Conservation (phyloP, 2,888 invertebrate species). For the Caenorhabditis sp. region DNA sequence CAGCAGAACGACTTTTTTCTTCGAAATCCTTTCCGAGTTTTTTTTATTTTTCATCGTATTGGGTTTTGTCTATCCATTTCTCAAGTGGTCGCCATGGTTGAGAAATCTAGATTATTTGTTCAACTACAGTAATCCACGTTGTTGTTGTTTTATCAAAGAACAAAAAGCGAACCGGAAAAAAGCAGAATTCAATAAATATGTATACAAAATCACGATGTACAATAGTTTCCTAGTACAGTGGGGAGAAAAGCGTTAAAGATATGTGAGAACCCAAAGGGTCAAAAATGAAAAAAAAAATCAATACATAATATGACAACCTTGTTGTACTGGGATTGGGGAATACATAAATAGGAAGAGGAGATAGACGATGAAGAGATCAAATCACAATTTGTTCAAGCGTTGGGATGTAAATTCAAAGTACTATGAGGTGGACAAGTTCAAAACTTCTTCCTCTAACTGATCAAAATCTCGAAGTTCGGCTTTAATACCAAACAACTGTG, state of each 20-base stretch:
- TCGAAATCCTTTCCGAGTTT: background rate
- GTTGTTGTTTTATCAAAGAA: background rate
- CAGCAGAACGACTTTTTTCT: too few species aligned
- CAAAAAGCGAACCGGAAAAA: conserved; percentile 1
- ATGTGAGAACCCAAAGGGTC: background rate
- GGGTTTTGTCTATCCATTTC: background rate
- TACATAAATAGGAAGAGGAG: background rate
- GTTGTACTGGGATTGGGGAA: background rate
- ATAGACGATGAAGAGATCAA: conserved; percentile 12
- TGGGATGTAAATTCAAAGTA: background rate
- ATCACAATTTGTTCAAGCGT: background rate
- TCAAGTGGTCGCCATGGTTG: background rate
- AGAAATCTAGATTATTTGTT: background rate
- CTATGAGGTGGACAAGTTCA: conserved; percentile 29
- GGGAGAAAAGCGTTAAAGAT: background rate
- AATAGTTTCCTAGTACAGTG: background rate
- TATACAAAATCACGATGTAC: background rate
- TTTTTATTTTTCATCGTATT: background rate
- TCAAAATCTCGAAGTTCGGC: conserved; percentile 12
- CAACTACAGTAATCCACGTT: conserved; percentile 1
- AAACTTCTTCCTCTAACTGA: conserved; percentile 21
- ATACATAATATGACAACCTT: conserved; percentile 12
- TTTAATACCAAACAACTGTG: conserved; percentile 26
- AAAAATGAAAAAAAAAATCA: conserved; percentile 12
- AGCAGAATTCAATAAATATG: background rate